A percentile compares a stretch with the other conserved stretches of the same genome.
Conservation (phyloP, 2,888 invertebrate species). For the Metopia argyrocephala region DNA sequence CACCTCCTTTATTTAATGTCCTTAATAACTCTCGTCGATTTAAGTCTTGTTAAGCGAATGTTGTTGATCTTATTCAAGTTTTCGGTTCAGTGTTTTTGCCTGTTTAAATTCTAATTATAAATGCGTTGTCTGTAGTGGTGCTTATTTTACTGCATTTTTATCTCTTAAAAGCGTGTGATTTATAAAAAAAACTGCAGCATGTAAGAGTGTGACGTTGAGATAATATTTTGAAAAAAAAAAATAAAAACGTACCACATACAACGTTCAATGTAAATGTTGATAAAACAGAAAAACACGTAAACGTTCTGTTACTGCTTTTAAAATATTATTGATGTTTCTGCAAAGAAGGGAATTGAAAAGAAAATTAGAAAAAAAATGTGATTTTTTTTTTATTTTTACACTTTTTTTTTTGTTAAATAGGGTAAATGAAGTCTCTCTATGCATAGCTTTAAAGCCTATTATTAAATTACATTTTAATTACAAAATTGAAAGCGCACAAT, state of each 20-base stretch:
- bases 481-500: not conserved
- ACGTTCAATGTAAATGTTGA: not conserved
- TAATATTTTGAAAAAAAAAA: conserved; percentile 14
- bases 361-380: not conserved
- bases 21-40: not conserved
- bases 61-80: not conserved
- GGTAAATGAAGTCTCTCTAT: not conserved
- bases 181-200: conserved; percentile 4
- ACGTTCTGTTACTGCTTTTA: conserved; percentile 1
- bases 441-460: not conserved
- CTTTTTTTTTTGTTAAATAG: not conserved
- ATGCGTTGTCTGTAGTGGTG: conserved; percentile 37
- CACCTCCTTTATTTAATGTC: conserved; percentile 12
- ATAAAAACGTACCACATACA: conserved; percentile 4
- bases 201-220: conserved; percentile 5
- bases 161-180: conserved; percentile 44
- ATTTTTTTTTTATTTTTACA: not conserved
- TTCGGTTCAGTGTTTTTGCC: conserved; percentile 31
- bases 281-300: conserved; percentile 34
- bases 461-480: conserved; percentile 55
- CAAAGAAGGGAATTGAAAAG: conserved; percentile 2
- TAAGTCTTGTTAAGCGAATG: conserved; percentile 5
- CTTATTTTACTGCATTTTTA: conserved; percentile 35
- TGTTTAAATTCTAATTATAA: conserved; percentile 61
- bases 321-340: conserved; percentile 43